Base-by-base conservation (phyloP, 2,113 vertebrate genomes). In the Platichthys flesus region DNA sequence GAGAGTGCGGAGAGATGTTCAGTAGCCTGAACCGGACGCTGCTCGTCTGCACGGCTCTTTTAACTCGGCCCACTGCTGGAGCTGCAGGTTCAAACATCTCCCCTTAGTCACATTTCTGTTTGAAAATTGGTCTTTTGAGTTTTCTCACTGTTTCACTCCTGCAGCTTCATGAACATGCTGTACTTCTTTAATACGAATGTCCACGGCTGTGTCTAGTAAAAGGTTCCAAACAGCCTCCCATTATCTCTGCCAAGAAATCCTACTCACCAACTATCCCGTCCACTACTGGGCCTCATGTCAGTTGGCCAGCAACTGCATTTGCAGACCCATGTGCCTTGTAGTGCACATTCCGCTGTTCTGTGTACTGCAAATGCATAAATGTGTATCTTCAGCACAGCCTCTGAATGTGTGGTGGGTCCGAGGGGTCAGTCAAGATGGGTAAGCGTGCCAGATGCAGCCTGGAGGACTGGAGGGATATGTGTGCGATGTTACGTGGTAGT, bases 401-500 rank as follows among this genome's bases (percentile, higher is more conserved):
- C 42, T 24, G 72, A 74, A 75, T 65, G 55, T 79, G 75, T 69
- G 80, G 84, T 76, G 67, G 88, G 85, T 89, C 81, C 72, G 47
- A 75, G 66, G 59, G 88, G 74, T 89, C 78, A 56, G 31, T 31
- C 5, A 66, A 61, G 57, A 67, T 71, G 51, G 56, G 84, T 77
- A 71, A 23, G 10, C 21, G 3, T 63, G 81, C 79, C 87, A 85
- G 71, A 65, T 24, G 35, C 71, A 74, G 70, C 14, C 83, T 62
- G 4, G 55, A 67, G 78, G 81, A 89, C 89, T 82, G 12, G 62
- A 67, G 67, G 87, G 84, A 81, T 82, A 80, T 82, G 85, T 80
- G 64, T 73, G 78, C 76, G 71, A 82, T 81, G 81, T 75, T 79
- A 68, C 89, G 87, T 78, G 79, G 85, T 82, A 71, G 65, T 59